Evolutionary conservation across 92 coral and sea anemone species (phyloP), one percentile per base, ranked within the genome.

Genomic region (Parazoanthus swiftii): DNA sequence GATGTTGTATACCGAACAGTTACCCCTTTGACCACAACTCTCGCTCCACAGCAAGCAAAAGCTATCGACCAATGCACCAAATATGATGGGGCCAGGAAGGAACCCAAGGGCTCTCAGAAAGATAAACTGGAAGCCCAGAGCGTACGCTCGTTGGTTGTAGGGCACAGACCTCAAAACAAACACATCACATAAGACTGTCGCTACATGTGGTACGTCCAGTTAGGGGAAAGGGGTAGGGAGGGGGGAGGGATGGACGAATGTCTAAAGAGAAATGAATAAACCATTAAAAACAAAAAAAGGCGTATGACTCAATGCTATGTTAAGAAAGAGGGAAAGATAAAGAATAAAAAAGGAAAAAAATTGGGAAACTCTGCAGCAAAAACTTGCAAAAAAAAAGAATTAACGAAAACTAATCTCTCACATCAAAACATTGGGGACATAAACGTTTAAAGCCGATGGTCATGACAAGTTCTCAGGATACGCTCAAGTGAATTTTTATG

Each of bases 141-240:
- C 98, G 86, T 93, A 95, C 33, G 96, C 91, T 56, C 98, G 93
- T 38, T 93, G 96, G 78, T 95, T 95, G 76, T 95, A 92, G 33
- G 96, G 95, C 16, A 95, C 98, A 81, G 93, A 95, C 43, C 98
- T 95, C 10, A 37, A 48, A 23, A 10, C 43, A 48, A 48, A 48
- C 51, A 48, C 4, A 76, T 37, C 35, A 16, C 1, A 20, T 76
- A 16, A 20, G 7, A 3, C 7, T 5, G 3, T 39, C 3, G 25
- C 70, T 4, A 54, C 18, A 54, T 38, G 3, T 6, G 15, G 1
- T 54, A 10, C 8, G 16, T 54, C 16, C 15, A 54, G 16, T 54
- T 54, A 54, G 42, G 42, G 4, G 42, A 39, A 1, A 4, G 42
- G 42, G 42, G 42, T 39, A 39, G 42, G 20, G 15, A 25, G 13